Percentiles rank a stretch among this genome's conserved stretches.
Evolutionary conservation across 2,113 vertebrate genomes (phyloP).

Genomic region (Pavo muticus): DNA sequence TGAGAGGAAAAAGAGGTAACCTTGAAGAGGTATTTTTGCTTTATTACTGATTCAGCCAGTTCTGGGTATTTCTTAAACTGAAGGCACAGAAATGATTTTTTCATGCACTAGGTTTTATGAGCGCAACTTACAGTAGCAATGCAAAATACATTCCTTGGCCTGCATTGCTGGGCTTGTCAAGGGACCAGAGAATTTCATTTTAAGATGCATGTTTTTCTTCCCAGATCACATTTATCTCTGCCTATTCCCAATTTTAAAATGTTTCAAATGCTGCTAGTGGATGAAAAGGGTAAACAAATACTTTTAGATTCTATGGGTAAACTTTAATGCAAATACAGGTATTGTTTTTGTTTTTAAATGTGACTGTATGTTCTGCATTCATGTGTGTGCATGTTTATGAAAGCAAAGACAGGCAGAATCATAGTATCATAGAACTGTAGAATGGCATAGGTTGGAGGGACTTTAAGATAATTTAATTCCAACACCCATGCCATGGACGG

Average conservation of each 20-base stretch:
- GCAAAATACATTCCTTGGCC: background rate
- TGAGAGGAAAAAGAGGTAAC: background rate
- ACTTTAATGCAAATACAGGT: background rate
- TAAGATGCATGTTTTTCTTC: background rate
- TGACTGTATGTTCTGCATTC: background rate
- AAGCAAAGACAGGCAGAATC: background rate
- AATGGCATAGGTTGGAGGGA: background rate
- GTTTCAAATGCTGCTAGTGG: background rate
- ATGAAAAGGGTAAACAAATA: background rate
- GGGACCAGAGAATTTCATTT: background rate
- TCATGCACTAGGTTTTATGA: background rate
- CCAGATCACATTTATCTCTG: background rate
- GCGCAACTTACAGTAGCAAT: background rate
- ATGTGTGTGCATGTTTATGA: background rate
- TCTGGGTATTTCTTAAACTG: background rate
- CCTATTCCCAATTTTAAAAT: background rate
- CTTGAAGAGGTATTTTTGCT: background rate
- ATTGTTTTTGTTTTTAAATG: background rate
- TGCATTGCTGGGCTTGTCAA: background rate
- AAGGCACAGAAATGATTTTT: background rate
- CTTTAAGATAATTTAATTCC: background rate
- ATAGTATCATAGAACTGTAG: background rate
- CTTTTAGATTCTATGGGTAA: background rate
- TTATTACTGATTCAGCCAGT: background rate
- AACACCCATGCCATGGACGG: background rate